phyloP scores from a whole-genome alignment of 2,888 invertebrate genomes.

The Galerucella pusilla region DNA sequence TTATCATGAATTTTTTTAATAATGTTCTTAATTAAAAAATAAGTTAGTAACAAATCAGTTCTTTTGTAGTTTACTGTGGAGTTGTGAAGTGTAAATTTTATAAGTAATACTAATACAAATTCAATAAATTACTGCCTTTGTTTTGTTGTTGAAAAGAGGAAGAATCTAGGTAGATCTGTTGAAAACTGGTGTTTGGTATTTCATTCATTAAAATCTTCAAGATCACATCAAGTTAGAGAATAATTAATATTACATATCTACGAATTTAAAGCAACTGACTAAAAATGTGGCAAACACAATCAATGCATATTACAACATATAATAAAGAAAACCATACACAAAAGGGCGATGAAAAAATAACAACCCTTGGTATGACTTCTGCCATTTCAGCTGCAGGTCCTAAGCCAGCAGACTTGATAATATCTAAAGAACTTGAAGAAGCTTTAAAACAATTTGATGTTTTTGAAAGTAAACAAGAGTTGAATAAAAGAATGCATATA shows the following conservation, averaged over 20 bases:
- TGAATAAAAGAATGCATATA: conserved; percentile 89
- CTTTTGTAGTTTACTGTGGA: conserved; percentile 15
- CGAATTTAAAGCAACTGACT: conserved; percentile 8
- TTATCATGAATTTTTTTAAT: conserved; percentile 45
- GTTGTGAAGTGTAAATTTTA: conserved; percentile 18
- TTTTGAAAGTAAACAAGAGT: conserved; percentile 90
- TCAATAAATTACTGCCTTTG: conserved; percentile 29
- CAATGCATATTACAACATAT: conserved; percentile 49
- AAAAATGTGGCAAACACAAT: conserved; percentile 45
- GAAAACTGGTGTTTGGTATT: background rate
- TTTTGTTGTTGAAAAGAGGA: conserved; percentile 32
- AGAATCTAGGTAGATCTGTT: conserved; percentile 11
- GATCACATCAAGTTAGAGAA: conserved; percentile 10
- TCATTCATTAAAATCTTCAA: background rate
- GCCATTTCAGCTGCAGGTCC: conserved; percentile 91
- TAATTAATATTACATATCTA: conserved; percentile 12
- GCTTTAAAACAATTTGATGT: conserved; percentile 86
- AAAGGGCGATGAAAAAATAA: conserved; percentile 70
- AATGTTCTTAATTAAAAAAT: conserved; percentile 28
- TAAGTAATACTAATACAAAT: conserved; percentile 20
- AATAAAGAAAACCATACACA: conserved; percentile 55
- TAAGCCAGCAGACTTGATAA: conserved; percentile 79
- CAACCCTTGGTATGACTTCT: conserved; percentile 90
- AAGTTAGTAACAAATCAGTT: conserved; percentile 25
- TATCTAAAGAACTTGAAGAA: conserved; percentile 82